Percentiles rank a stretch among this genome's conserved stretches.
These are phyloP conservation scores for Troglohyphantes excavatus DNA, from an alignment of 2,888 invertebrate genomes.

Conservation along the genomic window DNA sequence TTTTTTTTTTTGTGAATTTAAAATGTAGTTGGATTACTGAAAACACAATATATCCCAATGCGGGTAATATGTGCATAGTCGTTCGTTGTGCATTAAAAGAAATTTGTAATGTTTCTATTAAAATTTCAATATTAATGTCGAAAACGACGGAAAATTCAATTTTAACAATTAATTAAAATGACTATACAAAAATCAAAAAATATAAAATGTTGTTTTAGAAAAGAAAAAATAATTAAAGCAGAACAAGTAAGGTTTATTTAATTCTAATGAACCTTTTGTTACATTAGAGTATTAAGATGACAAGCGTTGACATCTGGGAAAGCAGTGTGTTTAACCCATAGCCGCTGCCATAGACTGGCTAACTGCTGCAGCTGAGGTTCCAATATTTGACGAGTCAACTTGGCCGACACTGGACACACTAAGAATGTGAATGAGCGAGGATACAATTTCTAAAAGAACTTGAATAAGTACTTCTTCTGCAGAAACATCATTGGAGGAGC, in stretches of 20 bases:
- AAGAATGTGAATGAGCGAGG: constrained; percentile 40
- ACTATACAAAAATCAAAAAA: no score
- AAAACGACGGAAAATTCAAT: no score
- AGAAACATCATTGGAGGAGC: not conserved
- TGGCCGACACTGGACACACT: constrained; percentile 26
- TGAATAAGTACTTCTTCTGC: constrained; percentile 28
- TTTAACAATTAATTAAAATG: no score
- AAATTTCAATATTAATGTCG: no score
- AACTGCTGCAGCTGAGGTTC: not conserved
- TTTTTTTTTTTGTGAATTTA: no score
- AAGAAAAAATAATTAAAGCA: not conserved
- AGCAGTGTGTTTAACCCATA: not conserved
- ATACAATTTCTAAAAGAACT: constrained; percentile 44
- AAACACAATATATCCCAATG: no score
- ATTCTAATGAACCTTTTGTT: not conserved
- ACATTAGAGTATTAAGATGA: not conserved
- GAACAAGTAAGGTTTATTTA: not conserved
- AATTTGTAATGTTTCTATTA: no score
- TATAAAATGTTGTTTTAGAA: no score
- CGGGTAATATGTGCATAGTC: no score
- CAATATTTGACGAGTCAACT: constrained; percentile 7
- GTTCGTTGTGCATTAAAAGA: no score
- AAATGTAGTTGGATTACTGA: no score
- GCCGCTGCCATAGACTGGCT: constrained; percentile 23
- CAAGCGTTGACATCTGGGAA: not conserved